phyloP scores from a whole-genome alignment of 1,140 invertebrate genomes.

The Eupristina koningsbergeri region DNA sequence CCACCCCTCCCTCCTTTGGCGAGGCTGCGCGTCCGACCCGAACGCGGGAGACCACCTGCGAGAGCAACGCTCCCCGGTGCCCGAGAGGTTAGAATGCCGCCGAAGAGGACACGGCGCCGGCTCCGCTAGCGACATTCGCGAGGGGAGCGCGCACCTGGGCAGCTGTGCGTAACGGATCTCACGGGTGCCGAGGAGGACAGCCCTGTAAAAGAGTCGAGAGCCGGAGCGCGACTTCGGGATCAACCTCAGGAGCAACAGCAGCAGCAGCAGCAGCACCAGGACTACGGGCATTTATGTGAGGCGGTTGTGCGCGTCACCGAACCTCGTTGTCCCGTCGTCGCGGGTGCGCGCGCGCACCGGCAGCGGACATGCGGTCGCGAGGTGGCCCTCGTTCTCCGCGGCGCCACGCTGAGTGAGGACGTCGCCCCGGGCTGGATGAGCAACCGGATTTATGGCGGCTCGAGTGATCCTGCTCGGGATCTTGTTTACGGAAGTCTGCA shows the following conservation, averaged over 20 bases:
- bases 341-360: background rate
- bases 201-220: background rate
- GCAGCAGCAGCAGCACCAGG: background rate
- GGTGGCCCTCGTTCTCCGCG: slow-evolving; percentile 1
- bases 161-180: background rate
- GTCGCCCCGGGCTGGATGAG: slow-evolving; percentile 59
- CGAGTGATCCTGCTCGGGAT: slow-evolving; percentile 71
- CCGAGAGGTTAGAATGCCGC: slow-evolving; percentile 16
- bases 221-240: background rate
- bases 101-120: background rate
- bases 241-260: background rate
- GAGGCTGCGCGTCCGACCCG: background rate
- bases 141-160: background rate
- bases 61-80: background rate
- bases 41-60: background rate
- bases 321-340: background rate
- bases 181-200: background rate
- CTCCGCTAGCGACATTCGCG: background rate
- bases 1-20: background rate
- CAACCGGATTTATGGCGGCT: slow-evolving; percentile 71
- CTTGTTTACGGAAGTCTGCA: slow-evolving; percentile 73
- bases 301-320: slow-evolving; percentile 6
- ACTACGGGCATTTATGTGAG: background rate
- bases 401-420: background rate
- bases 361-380: slow-evolving; percentile 6